A percentile compares a stretch with the other conserved stretches of the same genome.
phyloP scores from a whole-genome alignment of 2,888 invertebrate species.

The Artemia sp. region DNA sequence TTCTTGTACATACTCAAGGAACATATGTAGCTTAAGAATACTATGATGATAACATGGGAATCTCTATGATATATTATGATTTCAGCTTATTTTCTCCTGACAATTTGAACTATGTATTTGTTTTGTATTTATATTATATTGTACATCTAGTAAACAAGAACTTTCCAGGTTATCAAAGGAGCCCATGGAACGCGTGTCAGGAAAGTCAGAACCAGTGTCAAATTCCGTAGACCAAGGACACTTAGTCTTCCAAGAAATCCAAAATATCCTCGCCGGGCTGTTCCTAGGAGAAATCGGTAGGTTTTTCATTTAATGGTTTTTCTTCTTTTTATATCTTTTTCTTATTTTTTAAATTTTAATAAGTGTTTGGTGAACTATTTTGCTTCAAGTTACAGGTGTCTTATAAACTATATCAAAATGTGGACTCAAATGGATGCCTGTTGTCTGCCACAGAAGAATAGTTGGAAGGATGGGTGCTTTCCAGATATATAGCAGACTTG shows the following conservation, averaged over 20 bases:
- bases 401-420: too few species aligned
- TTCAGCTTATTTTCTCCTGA: conserved; percentile 27
- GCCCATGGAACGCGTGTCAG: conserved; percentile 68
- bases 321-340: too few species aligned
- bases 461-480: too few species aligned
- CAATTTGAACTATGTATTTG: conserved; percentile 20
- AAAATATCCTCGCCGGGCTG: conserved; percentile 85
- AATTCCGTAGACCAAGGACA: conserved; percentile 87
- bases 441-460: too few species aligned
- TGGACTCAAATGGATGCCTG: too few species aligned
- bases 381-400: too few species aligned
- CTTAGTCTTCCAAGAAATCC: conserved; percentile 76
- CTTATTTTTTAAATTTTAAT: too few species aligned
- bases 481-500: too few species aligned
- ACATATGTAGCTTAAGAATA: too few species aligned
- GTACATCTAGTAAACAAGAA: background rate
- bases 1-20: too few species aligned
- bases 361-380: too few species aligned
- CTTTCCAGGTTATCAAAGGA: conserved; percentile 64
- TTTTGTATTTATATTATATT: background rate
- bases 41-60: conserved; percentile 39
- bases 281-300: conserved; percentile 76
- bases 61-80: conserved; percentile 39
- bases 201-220: conserved; percentile 84
- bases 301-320: conserved; percentile 26